Conservation (phyloP, 2,888 invertebrate genomes). For the Rhopalosiphum nymphaeae region DNA sequence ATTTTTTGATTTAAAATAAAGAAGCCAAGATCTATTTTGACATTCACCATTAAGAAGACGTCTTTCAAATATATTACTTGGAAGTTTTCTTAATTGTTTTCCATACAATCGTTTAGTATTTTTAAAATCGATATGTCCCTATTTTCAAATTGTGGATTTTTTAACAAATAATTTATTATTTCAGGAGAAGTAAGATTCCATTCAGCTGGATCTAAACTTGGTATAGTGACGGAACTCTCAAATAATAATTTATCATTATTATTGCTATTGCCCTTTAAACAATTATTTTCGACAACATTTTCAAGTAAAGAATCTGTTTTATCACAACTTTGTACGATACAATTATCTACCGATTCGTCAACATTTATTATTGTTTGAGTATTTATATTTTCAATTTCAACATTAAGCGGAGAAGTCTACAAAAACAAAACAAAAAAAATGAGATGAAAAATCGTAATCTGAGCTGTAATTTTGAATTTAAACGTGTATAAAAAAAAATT, state of each 20-base stretch:
- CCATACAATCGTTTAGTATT: too few relatives aligned
- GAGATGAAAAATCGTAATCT: conserved; percentile 27
- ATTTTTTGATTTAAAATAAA: too few relatives aligned
- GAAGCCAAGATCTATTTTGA: too few relatives aligned
- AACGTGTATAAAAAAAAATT: conserved; percentile 23
- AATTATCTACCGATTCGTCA: conserved; percentile 22
- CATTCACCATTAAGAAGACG: too few relatives aligned
- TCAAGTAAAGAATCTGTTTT: conserved; percentile 39
- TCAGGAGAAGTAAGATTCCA: too few relatives aligned
- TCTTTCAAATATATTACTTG: too few relatives aligned
- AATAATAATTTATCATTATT: conserved; percentile 28
- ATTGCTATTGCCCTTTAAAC: conserved; percentile 26
- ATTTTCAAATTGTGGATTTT: too few relatives aligned
- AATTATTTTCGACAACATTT: conserved; percentile 28
- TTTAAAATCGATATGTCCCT: too few relatives aligned
- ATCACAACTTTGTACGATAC: conserved; percentile 36
- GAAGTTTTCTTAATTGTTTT: too few relatives aligned
- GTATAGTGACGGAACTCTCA: too few relatives aligned
- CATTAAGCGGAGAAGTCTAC: conserved; percentile 20
- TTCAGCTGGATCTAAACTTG: conserved; percentile 14
- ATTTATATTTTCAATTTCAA: conserved; percentile 38
- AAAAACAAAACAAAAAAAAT: conserved; percentile 35
- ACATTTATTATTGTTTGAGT: conserved; percentile 24
- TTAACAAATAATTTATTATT: too few relatives aligned
- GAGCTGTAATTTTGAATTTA: conserved; percentile 15